These are phyloP conservation scores for Panulirus ornatus DNA, from an alignment of 1,140 invertebrate species.

Conservation along the genomic window DNA sequence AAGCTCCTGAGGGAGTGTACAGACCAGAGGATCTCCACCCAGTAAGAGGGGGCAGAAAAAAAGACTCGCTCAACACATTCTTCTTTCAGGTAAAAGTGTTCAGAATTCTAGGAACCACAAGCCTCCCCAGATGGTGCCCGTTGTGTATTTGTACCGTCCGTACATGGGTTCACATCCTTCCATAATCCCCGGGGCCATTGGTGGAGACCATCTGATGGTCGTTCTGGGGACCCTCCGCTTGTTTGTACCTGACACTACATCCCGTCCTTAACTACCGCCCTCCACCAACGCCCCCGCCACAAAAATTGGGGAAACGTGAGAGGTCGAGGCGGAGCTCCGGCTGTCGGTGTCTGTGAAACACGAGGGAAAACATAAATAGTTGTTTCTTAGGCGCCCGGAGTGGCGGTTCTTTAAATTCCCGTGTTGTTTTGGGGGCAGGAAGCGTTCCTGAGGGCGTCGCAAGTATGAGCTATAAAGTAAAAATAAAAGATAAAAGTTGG, in stretches of 20 bases:
- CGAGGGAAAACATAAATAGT: conserved; percentile 47
- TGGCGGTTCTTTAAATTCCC: background rate
- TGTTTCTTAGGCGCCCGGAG: background rate
- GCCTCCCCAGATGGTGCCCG: no score
- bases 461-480: no score
- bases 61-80: no score
- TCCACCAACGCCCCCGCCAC: background rate
- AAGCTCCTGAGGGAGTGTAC: no score
- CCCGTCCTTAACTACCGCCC: conserved; percentile 35
- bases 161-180: background rate
- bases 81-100: no score
- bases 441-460: background rate
- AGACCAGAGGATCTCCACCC: no score
- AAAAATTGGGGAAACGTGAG: conserved; percentile 61
- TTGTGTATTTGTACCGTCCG: no score
- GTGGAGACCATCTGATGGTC: background rate
- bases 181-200: conserved; percentile 44
- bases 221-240: conserved; percentile 28
- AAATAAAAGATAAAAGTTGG: no score
- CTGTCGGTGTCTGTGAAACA: conserved; percentile 26
- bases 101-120: no score
- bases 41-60: no score
- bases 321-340: conserved; percentile 16
- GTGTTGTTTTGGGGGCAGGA: background rate
- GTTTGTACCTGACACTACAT: conserved; percentile 66